A percentile compares a stretch with the other conserved stretches of the same genome.
These are phyloP conservation scores for Dascyllus trimaculatus DNA, from an alignment of 2,113 vertebrate genomes.

Conservation along the genomic window DNA sequence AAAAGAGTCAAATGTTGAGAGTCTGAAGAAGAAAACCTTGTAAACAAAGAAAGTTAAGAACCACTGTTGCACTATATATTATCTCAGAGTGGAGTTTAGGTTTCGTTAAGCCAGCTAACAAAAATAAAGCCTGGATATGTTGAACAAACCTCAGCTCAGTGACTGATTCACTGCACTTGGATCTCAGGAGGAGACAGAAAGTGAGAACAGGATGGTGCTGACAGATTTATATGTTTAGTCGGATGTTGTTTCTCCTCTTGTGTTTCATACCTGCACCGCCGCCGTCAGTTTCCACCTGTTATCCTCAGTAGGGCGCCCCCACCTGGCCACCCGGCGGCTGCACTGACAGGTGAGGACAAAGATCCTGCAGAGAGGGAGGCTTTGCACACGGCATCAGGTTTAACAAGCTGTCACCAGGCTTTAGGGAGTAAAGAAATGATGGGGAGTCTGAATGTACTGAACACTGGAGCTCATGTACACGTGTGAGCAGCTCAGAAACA, in stretches of 20 bases:
- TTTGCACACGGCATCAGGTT: constrained; percentile 67
- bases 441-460: constrained; percentile 29
- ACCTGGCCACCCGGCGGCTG: constrained; percentile 48
- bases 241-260: constrained; percentile 43
- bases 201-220: constrained; percentile 49
- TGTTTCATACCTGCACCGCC: constrained; percentile 45
- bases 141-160: no score
- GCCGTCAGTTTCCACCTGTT: constrained; percentile 54
- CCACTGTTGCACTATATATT: no score
- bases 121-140: no score
- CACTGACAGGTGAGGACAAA: constrained; percentile 72
- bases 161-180: constrained; percentile 1
- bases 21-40: no score
- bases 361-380: constrained; percentile 59
- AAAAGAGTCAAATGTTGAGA: no score
- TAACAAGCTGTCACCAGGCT: constrained; percentile 77
- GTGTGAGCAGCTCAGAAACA: constrained; percentile 45
- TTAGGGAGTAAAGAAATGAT: constrained; percentile 52
- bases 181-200: constrained; percentile 38
- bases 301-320: constrained; percentile 27
- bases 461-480: constrained; percentile 6
- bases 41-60: no score
- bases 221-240: constrained; percentile 66
- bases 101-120: no score
- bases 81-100: no score